Conservation (phyloP, 2,113 vertebrate genomes). For the Sakesphorus luctuosus region DNA sequence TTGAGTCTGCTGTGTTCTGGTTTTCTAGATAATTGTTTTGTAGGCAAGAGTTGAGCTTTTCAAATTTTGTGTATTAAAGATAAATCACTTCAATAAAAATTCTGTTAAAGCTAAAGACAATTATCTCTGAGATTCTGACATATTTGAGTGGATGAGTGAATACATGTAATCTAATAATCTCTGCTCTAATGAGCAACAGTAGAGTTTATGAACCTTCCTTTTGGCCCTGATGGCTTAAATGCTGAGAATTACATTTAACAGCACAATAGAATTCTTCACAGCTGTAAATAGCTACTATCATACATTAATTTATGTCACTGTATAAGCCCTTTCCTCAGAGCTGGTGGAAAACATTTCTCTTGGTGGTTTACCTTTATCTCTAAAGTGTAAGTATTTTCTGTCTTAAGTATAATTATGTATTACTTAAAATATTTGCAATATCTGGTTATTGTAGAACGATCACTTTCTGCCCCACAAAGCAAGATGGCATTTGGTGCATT, state of each 20-base stretch:
- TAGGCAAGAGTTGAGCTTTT: not conserved
- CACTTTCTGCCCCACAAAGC: not conserved
- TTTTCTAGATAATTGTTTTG: slow-evolving; percentile 2
- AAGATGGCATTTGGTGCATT: not conserved
- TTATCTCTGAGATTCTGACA: slow-evolving; percentile 18
- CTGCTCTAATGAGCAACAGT: not conserved
- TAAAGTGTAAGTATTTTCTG: not conserved
- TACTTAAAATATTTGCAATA: not conserved
- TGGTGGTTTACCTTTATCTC: not conserved
- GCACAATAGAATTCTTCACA: not conserved
- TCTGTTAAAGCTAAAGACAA: slow-evolving; percentile 39
- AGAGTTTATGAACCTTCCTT: not conserved
- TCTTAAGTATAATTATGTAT: not conserved
- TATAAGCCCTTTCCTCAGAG: not conserved
- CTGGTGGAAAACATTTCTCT: not conserved
- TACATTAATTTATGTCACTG: not conserved
- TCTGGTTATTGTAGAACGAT: not conserved
- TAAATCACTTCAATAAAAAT: slow-evolving; percentile 49
- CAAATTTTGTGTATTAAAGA: not conserved
- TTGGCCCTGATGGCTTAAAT: not conserved
- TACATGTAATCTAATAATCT: not conserved
- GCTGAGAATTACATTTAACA: not conserved
- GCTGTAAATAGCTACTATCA: not conserved
- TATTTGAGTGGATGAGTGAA: not conserved
- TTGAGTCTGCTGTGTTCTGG: not conserved